Evolutionary conservation across 2,113 vertebrate species (phyloP).

Genomic region (Odontophorus gujanensis): DNA sequence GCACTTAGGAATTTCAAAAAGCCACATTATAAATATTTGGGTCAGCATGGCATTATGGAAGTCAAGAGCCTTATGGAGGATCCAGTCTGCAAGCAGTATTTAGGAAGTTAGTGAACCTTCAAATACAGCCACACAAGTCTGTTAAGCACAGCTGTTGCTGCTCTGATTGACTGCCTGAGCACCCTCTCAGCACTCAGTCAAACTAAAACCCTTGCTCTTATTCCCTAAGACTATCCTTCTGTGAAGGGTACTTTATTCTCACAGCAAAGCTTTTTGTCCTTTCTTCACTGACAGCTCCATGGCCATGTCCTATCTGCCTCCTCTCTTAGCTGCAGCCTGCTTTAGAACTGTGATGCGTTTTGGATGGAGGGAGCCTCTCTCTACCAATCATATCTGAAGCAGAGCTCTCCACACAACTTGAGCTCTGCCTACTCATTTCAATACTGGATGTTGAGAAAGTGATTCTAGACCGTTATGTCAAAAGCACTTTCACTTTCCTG

Average conservation of each 20-base stretch:
- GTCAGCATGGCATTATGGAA: neutral
- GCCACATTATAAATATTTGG: neutral
- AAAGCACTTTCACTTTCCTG: neutral
- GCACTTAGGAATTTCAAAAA: neutral
- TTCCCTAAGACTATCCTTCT: neutral
- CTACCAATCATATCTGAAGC: neutral
- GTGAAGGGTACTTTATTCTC: neutral
- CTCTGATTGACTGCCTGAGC: neutral
- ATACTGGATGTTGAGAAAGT: fast-evolving
- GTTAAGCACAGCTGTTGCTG: neutral
- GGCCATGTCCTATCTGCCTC: neutral
- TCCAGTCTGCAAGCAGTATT: neutral
- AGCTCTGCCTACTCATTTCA: neutral
- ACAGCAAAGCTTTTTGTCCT: neutral
- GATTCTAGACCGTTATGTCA: neutral
- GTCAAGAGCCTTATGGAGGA: neutral
- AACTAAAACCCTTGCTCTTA: neutral
- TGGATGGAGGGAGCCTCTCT: neutral
- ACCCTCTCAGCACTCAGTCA: neutral
- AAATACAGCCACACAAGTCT: neutral
- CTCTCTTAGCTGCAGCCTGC: neutral
- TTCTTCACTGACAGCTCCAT: neutral
- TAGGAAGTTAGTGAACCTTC: neutral
- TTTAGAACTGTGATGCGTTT: neutral
- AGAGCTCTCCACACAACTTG: neutral